Base-by-base conservation (phyloP, 2,113 vertebrate genomes). In the Chrysemys picta region DNA sequence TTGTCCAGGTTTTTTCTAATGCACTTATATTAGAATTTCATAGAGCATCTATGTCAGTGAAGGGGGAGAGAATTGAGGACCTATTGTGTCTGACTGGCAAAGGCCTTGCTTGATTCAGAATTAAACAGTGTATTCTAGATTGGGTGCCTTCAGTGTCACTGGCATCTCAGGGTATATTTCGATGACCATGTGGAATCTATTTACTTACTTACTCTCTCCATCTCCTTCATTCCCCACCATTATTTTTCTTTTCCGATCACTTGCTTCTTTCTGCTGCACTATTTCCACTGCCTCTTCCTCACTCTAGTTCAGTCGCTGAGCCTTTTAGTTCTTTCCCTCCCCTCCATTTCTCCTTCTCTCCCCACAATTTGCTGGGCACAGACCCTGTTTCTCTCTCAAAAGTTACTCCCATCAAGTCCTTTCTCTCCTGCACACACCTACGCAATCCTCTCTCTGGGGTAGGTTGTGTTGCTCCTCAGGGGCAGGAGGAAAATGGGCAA, bases 1-100 rank as follows among this genome's bases (percentile, higher is more conserved):
- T 89, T 95, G 81, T 85, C 79, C 65, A 87, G 81, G 2, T 79
- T 95, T 96, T 95, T 92, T 93, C 92, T 94, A 95, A 75, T 76
- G 65, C 57, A 76, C 17, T 94, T 19, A 47, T 65, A 59, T 57
- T 21, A 54, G 90, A 96, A 93, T 89, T 94, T 89, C 89, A 89
- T 69, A 92, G 92, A 89, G 62, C 62, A 96, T 89, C 82, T 91
- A 27, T 85, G 25, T 88, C 0, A 91, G 89, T 79, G 89, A 92
- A 95, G 45, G 45, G 86, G 79, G 7, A 84, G 79, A 0, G 21
- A 53, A 42, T 7, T 84, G 53, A 47, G n/a, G 92, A 88, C 82
- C 12, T 89, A 8, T 80, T 94, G 84, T 88, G 78, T 38, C 59
- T 88, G 25, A n/a, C 53, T 85, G 53, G 85, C 35, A 92, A 88